Evolutionary conservation across 2,888 invertebrate genomes (phyloP).

Genomic region (Girardia tigrina): DNA sequence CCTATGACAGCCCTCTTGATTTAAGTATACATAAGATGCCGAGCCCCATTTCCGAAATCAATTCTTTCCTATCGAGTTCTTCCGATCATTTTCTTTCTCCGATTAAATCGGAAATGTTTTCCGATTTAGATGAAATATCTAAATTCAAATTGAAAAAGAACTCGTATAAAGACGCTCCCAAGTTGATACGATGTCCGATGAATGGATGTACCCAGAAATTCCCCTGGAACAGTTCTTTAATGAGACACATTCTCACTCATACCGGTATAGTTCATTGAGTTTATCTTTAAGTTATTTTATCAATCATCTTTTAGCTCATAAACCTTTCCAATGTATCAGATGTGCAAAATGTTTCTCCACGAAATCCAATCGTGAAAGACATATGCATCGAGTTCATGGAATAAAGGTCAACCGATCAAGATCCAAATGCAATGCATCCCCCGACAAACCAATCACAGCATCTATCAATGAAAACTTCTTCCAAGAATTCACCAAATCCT

Average conservation of each 20-base stretch:
- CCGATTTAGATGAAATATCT: not conserved
- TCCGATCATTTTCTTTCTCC: not conserved
- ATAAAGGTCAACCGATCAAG: slow-evolving; percentile 29
- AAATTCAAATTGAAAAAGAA: slow-evolving; percentile 59
- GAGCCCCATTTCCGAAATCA: not conserved
- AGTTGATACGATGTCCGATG: slow-evolving; percentile 75
- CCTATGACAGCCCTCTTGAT: not conserved
- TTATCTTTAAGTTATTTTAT: not conserved
- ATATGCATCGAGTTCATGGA: slow-evolving; percentile 54
- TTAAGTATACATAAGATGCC: not conserved
- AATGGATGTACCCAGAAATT: slow-evolving; percentile 71
- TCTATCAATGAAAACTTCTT: not conserved
- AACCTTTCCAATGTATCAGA: slow-evolving; percentile 83
- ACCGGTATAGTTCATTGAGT: slow-evolving; percentile 57
- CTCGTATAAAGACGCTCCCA: slow-evolving; percentile 83
- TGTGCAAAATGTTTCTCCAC: slow-evolving; percentile 85
- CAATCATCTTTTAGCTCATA: slow-evolving; percentile 56
- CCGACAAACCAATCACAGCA: not conserved
- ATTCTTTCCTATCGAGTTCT: not conserved
- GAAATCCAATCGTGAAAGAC: slow-evolving; percentile 89
- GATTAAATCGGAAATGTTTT: not conserved
- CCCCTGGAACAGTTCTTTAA: slow-evolving; percentile 84
- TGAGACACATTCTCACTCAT: slow-evolving; percentile 84
- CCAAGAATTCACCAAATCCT: not conserved
- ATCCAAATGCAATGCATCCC: not conserved